Base-by-base conservation (phyloP, 2,888 invertebrate genomes). In the Sminthurinus aureus region DNA sequence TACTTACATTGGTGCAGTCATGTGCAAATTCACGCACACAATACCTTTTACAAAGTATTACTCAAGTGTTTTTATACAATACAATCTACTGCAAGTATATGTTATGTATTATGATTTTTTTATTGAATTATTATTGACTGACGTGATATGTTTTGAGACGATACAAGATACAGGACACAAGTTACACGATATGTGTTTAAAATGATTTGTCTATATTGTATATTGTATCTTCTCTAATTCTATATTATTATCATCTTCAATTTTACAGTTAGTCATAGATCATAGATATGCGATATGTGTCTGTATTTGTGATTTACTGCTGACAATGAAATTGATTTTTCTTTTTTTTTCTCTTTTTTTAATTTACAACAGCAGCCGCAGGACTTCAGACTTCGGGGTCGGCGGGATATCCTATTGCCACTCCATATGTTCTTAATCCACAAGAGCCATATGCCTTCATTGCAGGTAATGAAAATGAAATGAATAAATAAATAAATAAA, bases 361-460 rank as follows among this genome's bases (percentile, higher is more conserved):
- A 84, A 58, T 82, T 69, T 69, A 0, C 22, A 22, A 69, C 69
- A 87, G 86, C 86, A 78, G 87, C 87, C 75, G 88, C 86, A 81
- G 87, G 87, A 64, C 87, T 88, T 81, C 85, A 87, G 76, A 86
- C 90, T 81, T 90, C 90, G 75, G 89, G 90, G 26, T 24, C 20
- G 24, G 89, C 90, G 64, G 90, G 90, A 73, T 90, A 90, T 85
- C 90, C 91, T 80, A 90, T 96, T 90, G 94, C 96, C 76, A 38
- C 38, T 38, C 95, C 96, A 82, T 97, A 96, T 90, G 95, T 96
- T 89, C 94, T 96, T 89, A 96, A 96, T 91, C 94, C 96, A 80
- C 94, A 94, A 90, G 94, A 94, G 88, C 97, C 96, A 52, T 97
- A 97, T 91, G 95, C 95, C 84, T 92, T 96, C 90, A 94, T 95